These are phyloP conservation scores for Aplodontia rufa DNA, from an alignment of 2,113 vertebrate species.

Conservation along the genomic window DNA sequence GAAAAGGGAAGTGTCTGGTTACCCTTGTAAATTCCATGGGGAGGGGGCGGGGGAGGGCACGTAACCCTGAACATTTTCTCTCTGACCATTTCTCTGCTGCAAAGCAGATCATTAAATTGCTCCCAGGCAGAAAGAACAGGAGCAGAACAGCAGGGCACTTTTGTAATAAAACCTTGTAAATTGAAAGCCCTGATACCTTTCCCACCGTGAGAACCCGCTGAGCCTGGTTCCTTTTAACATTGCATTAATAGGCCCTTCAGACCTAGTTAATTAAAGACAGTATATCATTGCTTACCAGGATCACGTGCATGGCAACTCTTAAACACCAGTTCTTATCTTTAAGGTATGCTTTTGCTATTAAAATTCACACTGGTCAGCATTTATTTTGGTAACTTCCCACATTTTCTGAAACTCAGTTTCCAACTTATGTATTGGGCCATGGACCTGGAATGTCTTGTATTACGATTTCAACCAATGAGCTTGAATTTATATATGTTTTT, in stretches of 20 bases:
- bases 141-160: constrained; percentile 73
- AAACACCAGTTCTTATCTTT: neutral
- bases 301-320: neutral
- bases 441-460: neutral
- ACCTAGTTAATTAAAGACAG: constrained; percentile 84
- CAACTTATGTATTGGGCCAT: neutral
- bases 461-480: neutral
- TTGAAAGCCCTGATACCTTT: constrained; percentile 72
- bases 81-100: constrained; percentile 69
- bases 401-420: neutral
- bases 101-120: constrained; percentile 76
- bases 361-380: neutral
- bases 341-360: neutral
- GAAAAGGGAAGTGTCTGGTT: constrained; percentile 72
- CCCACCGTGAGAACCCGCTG: constrained; percentile 70
- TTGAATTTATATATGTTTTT: constrained; percentile 7
- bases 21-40: constrained; percentile 60
- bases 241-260: constrained; percentile 83
- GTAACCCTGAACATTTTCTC: constrained; percentile 55
- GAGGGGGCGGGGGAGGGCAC: too few species aligned
- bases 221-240: constrained; percentile 76
- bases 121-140: constrained; percentile 74
- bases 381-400: neutral
- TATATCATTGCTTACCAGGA: constrained; percentile 70
- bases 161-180: constrained; percentile 81